Conservation (phyloP, 1,140 invertebrate species). For the Saccostrea glomerata region DNA sequence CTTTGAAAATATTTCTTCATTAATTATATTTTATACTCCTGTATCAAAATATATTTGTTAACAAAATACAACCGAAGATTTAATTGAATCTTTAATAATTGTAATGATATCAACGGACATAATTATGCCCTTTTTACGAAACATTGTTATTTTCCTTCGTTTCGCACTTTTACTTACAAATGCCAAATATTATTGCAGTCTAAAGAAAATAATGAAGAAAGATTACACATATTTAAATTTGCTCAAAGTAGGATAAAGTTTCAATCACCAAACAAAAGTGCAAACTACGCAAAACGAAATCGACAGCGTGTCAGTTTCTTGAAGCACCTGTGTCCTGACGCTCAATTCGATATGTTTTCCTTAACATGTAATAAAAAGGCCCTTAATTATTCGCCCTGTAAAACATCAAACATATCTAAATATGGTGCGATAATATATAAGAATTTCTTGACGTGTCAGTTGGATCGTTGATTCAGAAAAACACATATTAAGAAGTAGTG, state of each 20-base stretch:
- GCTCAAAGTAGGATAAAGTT: background rate
- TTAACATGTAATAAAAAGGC: constrained; percentile 14
- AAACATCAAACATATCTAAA: constrained; percentile 19
- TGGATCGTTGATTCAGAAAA: background rate
- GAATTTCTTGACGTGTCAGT: background rate
- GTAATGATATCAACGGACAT: too few species aligned
- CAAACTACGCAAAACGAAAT: background rate
- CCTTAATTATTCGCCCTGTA: background rate
- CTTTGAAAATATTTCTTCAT: too few species aligned
- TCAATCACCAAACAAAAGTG: background rate
- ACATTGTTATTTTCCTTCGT: too few species aligned
- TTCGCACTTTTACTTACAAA: too few species aligned
- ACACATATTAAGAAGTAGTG: background rate
- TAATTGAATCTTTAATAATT: too few species aligned
- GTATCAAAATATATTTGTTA: too few species aligned
- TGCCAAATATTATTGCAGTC: too few species aligned
- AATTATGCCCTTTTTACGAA: too few species aligned
- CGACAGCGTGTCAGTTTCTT: background rate
- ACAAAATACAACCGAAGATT: too few species aligned
- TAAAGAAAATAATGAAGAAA: too few species aligned
- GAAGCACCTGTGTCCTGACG: background rate
- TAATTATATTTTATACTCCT: too few species aligned
- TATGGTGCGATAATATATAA: background rate
- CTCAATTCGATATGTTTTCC: background rate
- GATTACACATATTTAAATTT: background rate